These are phyloP conservation scores for Nebria brevicollis DNA, from an alignment of 2,888 invertebrate genomes.

Conservation along the genomic window DNA sequence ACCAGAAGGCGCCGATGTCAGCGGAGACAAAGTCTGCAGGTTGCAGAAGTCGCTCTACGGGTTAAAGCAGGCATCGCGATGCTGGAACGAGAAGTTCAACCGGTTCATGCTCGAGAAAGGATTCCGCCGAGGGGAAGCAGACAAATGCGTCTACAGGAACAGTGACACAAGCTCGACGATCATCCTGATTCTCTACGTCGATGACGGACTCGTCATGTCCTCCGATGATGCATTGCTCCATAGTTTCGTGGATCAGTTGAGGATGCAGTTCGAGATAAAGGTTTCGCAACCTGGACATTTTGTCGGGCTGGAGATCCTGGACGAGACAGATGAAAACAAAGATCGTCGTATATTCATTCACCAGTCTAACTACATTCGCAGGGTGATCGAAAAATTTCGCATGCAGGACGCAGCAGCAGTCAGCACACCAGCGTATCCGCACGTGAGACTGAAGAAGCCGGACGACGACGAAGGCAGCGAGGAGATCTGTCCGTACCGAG, in stretches of 20 bases:
- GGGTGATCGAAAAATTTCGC: conserved; percentile 15
- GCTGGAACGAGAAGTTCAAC: conserved; percentile 48
- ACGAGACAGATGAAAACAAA: conserved; percentile 5
- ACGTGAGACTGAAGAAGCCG: not conserved
- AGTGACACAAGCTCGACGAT: conserved; percentile 15
- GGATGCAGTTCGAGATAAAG: conserved; percentile 11
- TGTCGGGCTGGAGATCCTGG: not conserved
- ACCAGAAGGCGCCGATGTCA: too few relatives aligned
- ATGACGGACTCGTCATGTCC: conserved; percentile 19
- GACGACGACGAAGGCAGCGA: too few relatives aligned
- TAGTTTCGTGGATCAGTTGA: not conserved
- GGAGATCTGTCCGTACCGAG: not conserved
- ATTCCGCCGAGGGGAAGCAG: not conserved
- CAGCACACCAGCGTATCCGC: conserved; percentile 15
- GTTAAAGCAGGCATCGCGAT: conserved; percentile 48
- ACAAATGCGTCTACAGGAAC: conserved; percentile 8
- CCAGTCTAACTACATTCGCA: conserved; percentile 11
- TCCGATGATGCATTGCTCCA: conserved; percentile 17
- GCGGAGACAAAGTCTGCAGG: too few relatives aligned
- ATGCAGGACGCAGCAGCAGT: conserved; percentile 4
- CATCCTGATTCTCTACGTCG: conserved; percentile 12
- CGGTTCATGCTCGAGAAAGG: conserved; percentile 21
- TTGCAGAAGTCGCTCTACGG: too few relatives aligned
- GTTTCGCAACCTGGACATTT: conserved; percentile 14
- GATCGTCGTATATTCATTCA: conserved; percentile 8